Evolutionary conservation across 2,113 vertebrate genomes (phyloP), one percentile per base, ranked within the genome.

Genomic region (Elanoides forficatus): DNA sequence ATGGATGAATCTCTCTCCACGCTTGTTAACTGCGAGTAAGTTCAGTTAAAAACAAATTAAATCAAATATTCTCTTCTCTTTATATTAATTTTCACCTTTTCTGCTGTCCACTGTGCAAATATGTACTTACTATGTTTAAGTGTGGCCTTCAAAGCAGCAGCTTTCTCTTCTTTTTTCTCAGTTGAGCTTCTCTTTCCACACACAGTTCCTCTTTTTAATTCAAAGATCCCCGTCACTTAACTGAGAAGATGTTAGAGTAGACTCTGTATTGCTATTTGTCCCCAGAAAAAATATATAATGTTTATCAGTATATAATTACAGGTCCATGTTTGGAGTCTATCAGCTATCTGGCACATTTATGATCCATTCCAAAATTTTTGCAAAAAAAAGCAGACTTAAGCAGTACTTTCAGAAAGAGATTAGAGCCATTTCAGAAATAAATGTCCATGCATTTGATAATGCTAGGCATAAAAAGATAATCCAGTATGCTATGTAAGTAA

Each of bases 11-110:
- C 99, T 56, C 98, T 99, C 53, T 99, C 98, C 25, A 97, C 97
- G 0, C 98, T 99, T 82, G 97, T 96, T 94, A 99, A 97, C 55
- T 99, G 99, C 99, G 99, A 99, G 99, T 99, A 98, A 98, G 99
- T 98, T 93, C n/a, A 68, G 25, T 70, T 92, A 78, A 71, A 94
- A 87, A 40, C 15, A 45, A 32, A 10, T 12, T 48, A 90, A 94
- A 43, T 32, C 65, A 79, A 81, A 38, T n/a, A 30, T 45, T 88
- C 26, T 76, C 13, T 88, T 89, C 7, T 23, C 20, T 90, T 74
- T 65, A 2, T 68, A 42, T 72, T 13, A 36, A 50, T 80, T 55
- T 60, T 75, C 45, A 59, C 2, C 14, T 58, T 83, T 72, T 76
- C 32, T 92, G 71, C 43, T 75, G 22, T 47, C 20, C 36, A 9